Percentiles rank a stretch among this genome's conserved stretches.
Conservation (phyloP, 2,888 invertebrate genomes). For the Polymixis lichenea region DNA sequence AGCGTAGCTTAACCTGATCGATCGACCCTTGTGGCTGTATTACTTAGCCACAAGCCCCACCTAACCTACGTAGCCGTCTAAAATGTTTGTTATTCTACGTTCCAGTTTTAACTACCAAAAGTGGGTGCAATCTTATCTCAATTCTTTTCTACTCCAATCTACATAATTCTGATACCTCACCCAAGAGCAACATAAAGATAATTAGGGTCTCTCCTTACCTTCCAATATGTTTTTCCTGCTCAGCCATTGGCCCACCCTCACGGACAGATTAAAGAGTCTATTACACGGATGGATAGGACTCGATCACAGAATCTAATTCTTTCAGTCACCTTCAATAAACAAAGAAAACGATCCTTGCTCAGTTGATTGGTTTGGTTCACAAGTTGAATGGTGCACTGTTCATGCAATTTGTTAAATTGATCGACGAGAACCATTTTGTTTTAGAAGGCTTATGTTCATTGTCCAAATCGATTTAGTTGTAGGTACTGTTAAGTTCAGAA, state of each 20-base stretch:
- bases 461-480: background rate
- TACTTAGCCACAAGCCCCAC: no score
- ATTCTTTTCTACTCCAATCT: slow-evolving; percentile 8
- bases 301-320: slow-evolving; percentile 65
- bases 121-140: background rate
- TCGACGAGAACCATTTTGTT: background rate
- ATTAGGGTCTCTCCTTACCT: slow-evolving; percentile 54
- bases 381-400: slow-evolving; percentile 34
- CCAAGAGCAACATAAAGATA: slow-evolving; percentile 62
- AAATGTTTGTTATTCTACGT: background rate
- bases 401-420: slow-evolving; percentile 32
- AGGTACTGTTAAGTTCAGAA: background rate
- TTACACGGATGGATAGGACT: slow-evolving; percentile 65
- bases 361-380: slow-evolving; percentile 45
- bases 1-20: no score
- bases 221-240: slow-evolving; percentile 53
- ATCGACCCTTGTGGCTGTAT: no score
- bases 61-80: background rate
- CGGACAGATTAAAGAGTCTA: slow-evolving; percentile 66
- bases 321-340: slow-evolving; percentile 56
- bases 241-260: slow-evolving; percentile 42
- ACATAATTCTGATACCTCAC: slow-evolving; percentile 42
- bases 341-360: slow-evolving; percentile 44
- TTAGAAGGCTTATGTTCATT: background rate
- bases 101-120: background rate